Evolutionary conservation across 2,888 invertebrate species (phyloP).

Genomic region (Tetranychus piercei): DNA sequence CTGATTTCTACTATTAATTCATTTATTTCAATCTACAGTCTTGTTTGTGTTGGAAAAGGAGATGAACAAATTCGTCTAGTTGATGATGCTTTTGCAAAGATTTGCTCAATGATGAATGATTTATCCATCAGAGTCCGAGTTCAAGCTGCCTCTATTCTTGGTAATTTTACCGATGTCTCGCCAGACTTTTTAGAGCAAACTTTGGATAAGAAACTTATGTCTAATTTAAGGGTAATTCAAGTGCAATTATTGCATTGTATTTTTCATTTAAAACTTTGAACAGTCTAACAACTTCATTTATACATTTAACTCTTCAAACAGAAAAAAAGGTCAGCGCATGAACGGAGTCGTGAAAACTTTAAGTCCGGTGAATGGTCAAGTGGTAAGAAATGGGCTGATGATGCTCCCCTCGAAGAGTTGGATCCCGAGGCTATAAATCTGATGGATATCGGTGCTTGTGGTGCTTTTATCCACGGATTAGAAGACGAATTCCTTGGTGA

Average conservation of each 20-base stretch:
- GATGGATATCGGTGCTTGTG: conserved; percentile 84
- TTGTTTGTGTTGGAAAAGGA: conserved; percentile 49
- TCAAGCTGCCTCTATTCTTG: conserved; percentile 35
- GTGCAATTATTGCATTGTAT: background rate
- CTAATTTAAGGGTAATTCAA: conserved; percentile 57
- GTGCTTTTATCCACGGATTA: conserved; percentile 90
- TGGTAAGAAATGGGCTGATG: conserved; percentile 71
- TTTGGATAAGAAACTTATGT: conserved; percentile 90
- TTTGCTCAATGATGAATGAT: conserved; percentile 82
- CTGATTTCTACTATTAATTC: conserved; percentile 6
- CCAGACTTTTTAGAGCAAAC: conserved; percentile 81
- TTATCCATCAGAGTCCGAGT: conserved; percentile 56
- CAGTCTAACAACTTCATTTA: background rate
- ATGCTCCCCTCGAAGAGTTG: conserved; percentile 53
- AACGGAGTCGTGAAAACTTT: conserved; percentile 60
- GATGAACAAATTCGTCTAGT: conserved; percentile 69
- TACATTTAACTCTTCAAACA: conserved; percentile 32
- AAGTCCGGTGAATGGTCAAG: conserved; percentile 76
- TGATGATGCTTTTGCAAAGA: conserved; percentile 87
- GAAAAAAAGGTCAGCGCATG: conserved; percentile 64
- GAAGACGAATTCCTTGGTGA: conserved; percentile 66
- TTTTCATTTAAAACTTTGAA: background rate
- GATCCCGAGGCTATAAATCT: conserved; percentile 56
- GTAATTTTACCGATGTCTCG: conserved; percentile 67
- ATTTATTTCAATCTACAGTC: conserved; percentile 36